Conservation (phyloP, 2,888 invertebrate genomes). For the Spialia ferax region DNA sequence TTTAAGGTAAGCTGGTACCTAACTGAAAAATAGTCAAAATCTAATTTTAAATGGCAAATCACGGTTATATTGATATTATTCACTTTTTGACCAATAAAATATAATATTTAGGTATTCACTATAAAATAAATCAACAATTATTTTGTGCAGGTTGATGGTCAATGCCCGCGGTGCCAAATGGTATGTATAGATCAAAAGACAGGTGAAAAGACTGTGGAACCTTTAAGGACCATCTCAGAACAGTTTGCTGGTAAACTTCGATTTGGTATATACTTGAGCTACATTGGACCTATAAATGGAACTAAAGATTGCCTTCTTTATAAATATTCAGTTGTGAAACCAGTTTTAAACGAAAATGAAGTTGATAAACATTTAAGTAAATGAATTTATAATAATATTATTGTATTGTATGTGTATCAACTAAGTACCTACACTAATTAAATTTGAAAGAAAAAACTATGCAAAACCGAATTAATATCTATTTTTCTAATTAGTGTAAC, state of each 20-base stretch:
- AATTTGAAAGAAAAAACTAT: no score
- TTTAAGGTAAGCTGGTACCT: conserved; percentile 86
- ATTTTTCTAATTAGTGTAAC: no score
- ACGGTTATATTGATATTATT: no score
- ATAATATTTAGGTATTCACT: no score
- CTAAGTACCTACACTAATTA: no score
- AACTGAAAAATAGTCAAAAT: neutral
- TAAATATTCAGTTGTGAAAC: conserved; percentile 50
- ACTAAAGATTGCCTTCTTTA: conserved; percentile 53
- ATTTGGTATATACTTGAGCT: conserved; percentile 93
- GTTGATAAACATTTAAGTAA: conserved; percentile 64
- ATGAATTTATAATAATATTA: no score
- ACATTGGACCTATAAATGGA: conserved; percentile 66
- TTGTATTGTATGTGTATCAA: no score
- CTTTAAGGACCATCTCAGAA: conserved; percentile 91
- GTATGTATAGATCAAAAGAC: conserved; percentile 97
- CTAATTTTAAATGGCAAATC: no score
- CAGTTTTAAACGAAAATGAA: conserved; percentile 63
- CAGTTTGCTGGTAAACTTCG: conserved; percentile 91
- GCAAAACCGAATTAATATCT: no score
- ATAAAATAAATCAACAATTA: neutral
- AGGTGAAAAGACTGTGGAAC: conserved; percentile 92
- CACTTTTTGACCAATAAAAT: no score
- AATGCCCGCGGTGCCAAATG: conserved; percentile 97
- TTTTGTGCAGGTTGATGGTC: conserved; percentile 89